These are phyloP conservation scores for Leptopilina syphax DNA, from an alignment of 2,888 invertebrate species.

Conservation along the genomic window DNA sequence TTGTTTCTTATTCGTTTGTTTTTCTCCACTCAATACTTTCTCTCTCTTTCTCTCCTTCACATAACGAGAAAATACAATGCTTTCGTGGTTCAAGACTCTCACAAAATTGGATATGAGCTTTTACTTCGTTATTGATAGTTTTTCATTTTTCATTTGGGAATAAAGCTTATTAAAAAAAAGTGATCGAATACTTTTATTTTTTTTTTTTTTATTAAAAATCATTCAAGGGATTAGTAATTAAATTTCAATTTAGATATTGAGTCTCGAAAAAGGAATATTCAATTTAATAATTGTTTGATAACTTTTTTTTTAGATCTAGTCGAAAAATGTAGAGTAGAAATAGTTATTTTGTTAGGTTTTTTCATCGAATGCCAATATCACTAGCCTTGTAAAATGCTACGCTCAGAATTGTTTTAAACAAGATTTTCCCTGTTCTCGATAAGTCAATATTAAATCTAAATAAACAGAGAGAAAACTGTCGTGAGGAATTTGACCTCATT, in stretches of 20 bases:
- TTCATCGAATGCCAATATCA: not conserved
- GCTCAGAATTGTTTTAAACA: not conserved
- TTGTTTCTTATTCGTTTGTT: slow-evolving; percentile 2
- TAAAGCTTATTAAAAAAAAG: not conserved
- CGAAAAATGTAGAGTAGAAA: too few relatives aligned
- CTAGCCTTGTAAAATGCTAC: not conserved
- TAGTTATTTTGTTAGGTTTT: not conserved
- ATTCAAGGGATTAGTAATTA: not conserved
- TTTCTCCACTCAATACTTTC: not conserved
- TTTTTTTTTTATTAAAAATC: not conserved
- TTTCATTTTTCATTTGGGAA: not conserved
- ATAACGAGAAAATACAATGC: slow-evolving; percentile 31
- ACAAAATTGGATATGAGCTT: slow-evolving; percentile 26
- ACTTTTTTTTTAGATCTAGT: too few relatives aligned
- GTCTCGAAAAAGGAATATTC: too few relatives aligned
- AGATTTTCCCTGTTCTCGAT: slow-evolving; percentile 2
- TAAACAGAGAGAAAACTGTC: slow-evolving; percentile 7
- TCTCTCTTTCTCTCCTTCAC: not conserved
- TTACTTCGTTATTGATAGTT: slow-evolving; percentile 34
- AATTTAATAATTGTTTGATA: too few relatives aligned
- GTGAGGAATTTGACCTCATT: slow-evolving; percentile 19
- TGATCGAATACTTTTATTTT: not conserved
- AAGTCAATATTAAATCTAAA: not conserved
- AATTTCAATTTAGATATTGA: too few relatives aligned
- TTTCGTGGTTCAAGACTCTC: slow-evolving; percentile 24